Conservation (phyloP, 2,888 invertebrate species). For the Amiota mariae region DNA sequence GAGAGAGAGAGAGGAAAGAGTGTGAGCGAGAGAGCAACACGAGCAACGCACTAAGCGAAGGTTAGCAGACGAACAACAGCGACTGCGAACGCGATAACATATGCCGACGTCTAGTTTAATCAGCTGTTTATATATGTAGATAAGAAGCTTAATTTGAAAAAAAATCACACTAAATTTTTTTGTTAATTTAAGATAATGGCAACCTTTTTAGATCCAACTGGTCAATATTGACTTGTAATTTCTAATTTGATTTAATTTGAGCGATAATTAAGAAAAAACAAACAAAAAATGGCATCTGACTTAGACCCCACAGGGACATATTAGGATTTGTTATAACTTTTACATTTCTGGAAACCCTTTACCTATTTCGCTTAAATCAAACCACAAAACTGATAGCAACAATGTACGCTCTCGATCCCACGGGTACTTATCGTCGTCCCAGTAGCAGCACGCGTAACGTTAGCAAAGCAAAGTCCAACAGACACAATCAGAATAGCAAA, state of each 20-base stretch:
- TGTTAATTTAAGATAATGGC: conserved; percentile 58
- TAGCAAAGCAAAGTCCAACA: conserved; percentile 57
- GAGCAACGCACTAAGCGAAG: not conserved
- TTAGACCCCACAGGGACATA: conserved; percentile 73
- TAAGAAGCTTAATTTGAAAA: conserved; percentile 1
- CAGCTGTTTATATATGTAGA: conserved; percentile 33
- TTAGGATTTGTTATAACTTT: conserved; percentile 46
- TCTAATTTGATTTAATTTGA: conserved; percentile 25
- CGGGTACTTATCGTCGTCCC: conserved; percentile 72
- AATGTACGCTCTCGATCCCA: conserved; percentile 70
- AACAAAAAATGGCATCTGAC: conserved; percentile 68
- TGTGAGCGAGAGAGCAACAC: not conserved
- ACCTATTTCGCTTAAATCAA: not conserved
- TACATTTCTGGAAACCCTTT: too few relatives aligned
- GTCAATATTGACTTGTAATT: conserved; percentile 63
- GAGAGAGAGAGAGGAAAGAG: too few relatives aligned
- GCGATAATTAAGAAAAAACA: not conserved
- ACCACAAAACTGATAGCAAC: conserved; percentile 33
- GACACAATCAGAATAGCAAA: conserved; percentile 25
- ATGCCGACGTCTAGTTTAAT: conserved; percentile 4
- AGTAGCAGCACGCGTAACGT: conserved; percentile 56
- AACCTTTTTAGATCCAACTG: conserved; percentile 71
- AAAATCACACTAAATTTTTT: too few relatives aligned
- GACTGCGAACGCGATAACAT: not conserved
- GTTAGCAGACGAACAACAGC: not conserved